Evolutionary conservation across 30 jellyfish, hydroid and myxozoan genomes (phyloP).

Genomic region (Mastigias papua): DNA sequence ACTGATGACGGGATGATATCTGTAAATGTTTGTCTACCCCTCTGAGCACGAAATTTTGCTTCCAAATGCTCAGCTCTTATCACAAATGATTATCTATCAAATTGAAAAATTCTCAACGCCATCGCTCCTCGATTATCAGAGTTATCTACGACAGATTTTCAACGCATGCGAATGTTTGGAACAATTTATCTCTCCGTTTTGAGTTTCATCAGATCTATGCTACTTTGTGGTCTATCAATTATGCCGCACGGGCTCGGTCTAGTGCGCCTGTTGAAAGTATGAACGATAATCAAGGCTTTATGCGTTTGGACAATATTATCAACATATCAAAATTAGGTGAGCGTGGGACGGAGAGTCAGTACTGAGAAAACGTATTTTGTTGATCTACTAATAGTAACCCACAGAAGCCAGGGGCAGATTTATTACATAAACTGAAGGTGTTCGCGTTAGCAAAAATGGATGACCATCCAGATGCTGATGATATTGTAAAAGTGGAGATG

Average conservation of each 20-base stretch:
- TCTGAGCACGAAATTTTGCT: conserved; percentile 47
- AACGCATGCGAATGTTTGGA: conserved; percentile 65
- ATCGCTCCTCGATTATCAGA: conserved; percentile 43
- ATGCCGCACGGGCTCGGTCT: conserved; percentile 88
- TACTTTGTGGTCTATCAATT: conserved; percentile 80
- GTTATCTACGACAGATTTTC: conserved; percentile 78
- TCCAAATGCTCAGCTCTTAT: conserved; percentile 57
- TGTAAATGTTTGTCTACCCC: conserved; percentile 77
- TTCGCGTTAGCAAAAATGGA: conserved; percentile 8
- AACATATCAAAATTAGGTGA: conserved; percentile 73
- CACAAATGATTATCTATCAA: conserved; percentile 55
- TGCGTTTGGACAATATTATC: conserved; percentile 71
- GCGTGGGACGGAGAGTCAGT: conserved; percentile 78
- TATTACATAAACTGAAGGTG: neutral
- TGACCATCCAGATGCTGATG: conserved; percentile 67
- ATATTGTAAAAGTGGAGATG: conserved; percentile 75
- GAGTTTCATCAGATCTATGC: conserved; percentile 74
- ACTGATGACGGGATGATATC: conserved; percentile 86
- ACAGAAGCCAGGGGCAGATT: conserved; percentile 5
- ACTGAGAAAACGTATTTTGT: conserved; percentile 14
- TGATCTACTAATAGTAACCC: conserved; percentile 1
- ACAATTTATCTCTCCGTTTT: conserved; percentile 70
- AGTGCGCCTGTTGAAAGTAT: conserved; percentile 77
- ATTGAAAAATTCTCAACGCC: conserved; percentile 64
- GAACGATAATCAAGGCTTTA: conserved; percentile 70